A percentile compares a stretch with the other conserved stretches of the same genome.
Conservation (phyloP, 1,140 invertebrate species). For the Drepana arcuata region DNA sequence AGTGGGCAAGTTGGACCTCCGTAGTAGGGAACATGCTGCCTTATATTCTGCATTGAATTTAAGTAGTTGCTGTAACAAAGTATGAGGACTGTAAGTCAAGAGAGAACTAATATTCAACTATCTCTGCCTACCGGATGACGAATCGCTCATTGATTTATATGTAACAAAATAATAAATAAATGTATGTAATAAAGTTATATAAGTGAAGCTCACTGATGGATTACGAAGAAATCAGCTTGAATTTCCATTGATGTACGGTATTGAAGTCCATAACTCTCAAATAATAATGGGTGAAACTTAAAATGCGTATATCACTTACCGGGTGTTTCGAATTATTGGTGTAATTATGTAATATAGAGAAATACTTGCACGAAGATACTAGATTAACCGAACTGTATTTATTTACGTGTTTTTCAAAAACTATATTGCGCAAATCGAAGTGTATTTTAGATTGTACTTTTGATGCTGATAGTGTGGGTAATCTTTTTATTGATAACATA, state of each 20-base stretch:
- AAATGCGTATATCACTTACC: no score
- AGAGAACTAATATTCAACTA: no score
- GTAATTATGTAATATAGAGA: constrained; percentile 39
- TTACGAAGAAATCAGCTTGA: no score
- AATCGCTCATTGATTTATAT: no score
- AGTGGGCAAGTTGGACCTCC: constrained; percentile 37
- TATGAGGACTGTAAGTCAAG: no score
- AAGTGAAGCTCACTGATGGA: not conserved
- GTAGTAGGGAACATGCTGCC: constrained; percentile 38
- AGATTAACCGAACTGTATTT: constrained; percentile 31
- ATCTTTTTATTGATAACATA: constrained; percentile 53
- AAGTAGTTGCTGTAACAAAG: constrained; percentile 32
- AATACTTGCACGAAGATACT: constrained; percentile 40
- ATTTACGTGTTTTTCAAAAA: constrained; percentile 25
- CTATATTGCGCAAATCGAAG: constrained; percentile 20
- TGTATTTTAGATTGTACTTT: constrained; percentile 41
- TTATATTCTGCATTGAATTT: constrained; percentile 47
- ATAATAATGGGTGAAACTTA: constrained; percentile 8
- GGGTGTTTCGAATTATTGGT: constrained; percentile 37
- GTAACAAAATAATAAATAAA: constrained; percentile 1
- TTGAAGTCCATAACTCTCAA: constrained; percentile 16
- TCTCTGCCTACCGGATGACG: no score
- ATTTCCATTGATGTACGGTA: no score
- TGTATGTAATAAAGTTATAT: constrained; percentile 1
- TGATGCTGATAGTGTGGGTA: constrained; percentile 36